A percentile compares a stretch with the other conserved stretches of the same genome.
These are phyloP conservation scores for Myiopsitta monachus DNA, from an alignment of 2,113 vertebrate genomes.

Conservation along the genomic window DNA sequence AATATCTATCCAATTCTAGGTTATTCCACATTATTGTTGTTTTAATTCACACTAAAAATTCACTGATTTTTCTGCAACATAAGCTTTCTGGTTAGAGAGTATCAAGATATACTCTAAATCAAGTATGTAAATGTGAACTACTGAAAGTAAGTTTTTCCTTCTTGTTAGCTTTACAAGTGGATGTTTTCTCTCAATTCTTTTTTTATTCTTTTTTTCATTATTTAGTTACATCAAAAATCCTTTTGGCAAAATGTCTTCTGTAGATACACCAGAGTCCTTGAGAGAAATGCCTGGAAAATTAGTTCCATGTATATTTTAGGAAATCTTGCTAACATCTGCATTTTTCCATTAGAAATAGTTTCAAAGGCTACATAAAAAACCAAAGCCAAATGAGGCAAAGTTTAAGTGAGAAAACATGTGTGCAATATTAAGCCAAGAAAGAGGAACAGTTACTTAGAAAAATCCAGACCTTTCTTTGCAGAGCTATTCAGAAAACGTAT, in stretches of 20 bases:
- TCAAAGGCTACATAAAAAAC: constrained; percentile 75
- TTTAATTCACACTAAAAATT: not conserved
- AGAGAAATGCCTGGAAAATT: constrained; percentile 78
- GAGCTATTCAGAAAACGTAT: constrained; percentile 25
- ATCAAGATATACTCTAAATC: not conserved
- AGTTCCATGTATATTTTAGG: constrained; percentile 80
- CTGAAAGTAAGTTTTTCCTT: not conserved
- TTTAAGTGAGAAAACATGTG: constrained; percentile 81
- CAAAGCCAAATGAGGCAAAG: constrained; percentile 78
- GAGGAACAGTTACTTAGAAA: constrained; percentile 60
- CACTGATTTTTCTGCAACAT: not conserved
- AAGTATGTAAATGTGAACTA: not conserved
- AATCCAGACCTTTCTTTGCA: constrained; percentile 44
- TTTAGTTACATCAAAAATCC: constrained; percentile 42
- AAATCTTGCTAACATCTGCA: constrained; percentile 87
- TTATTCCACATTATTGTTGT: not conserved
- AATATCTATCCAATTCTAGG: not conserved
- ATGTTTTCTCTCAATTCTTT: not conserved
- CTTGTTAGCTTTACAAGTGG: not conserved
- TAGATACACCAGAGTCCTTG: constrained; percentile 58
- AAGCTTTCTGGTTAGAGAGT: not conserved
- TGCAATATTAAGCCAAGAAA: constrained; percentile 71
- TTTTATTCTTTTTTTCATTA: not conserved
- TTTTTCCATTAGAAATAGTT: constrained; percentile 88
- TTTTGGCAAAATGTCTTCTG: constrained; percentile 44